phyloP scores from a whole-genome alignment of 1,140 invertebrate species.

The Solenopsis invicta region DNA sequence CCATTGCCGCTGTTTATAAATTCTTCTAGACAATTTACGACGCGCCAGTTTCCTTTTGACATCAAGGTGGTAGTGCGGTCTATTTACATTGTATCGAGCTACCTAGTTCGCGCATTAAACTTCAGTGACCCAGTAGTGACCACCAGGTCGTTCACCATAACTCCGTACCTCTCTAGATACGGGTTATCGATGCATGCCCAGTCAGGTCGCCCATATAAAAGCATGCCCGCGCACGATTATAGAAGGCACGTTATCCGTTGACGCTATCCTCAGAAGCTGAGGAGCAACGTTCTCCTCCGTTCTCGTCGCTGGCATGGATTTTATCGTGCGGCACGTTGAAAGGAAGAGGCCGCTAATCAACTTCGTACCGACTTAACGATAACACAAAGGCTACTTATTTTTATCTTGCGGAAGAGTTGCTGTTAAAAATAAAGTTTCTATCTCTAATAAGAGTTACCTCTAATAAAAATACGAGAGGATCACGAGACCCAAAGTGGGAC shows the following conservation, averaged over 20 bases:
- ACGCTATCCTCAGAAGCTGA: constrained; percentile 34
- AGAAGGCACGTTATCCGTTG: constrained; percentile 22
- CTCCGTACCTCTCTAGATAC: constrained; percentile 5
- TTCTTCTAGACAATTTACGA: constrained; percentile 17
- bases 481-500: not conserved
- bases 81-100: constrained; percentile 53
- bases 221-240: constrained; percentile 28
- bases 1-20: constrained; percentile 18
- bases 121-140: constrained; percentile 52
- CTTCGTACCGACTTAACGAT: constrained; percentile 23
- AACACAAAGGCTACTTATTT: constrained; percentile 55
- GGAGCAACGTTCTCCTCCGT: not conserved
- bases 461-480: not conserved
- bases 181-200: constrained; percentile 45
- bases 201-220: constrained; percentile 34
- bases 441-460: not conserved
- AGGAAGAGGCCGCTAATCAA: constrained; percentile 41
- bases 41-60: constrained; percentile 15
- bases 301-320: constrained; percentile 2
- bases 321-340: constrained; percentile 43
- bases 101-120: constrained; percentile 52
- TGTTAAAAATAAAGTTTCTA: constrained; percentile 37
- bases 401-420: constrained; percentile 47
- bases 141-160: constrained; percentile 49
- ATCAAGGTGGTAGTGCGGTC: constrained; percentile 11